A percentile compares a stretch with the other conserved stretches of the same genome.
These are phyloP conservation scores for Hydropsyche tenuis DNA, from an alignment of 1,140 invertebrate genomes.

Conservation along the genomic window DNA sequence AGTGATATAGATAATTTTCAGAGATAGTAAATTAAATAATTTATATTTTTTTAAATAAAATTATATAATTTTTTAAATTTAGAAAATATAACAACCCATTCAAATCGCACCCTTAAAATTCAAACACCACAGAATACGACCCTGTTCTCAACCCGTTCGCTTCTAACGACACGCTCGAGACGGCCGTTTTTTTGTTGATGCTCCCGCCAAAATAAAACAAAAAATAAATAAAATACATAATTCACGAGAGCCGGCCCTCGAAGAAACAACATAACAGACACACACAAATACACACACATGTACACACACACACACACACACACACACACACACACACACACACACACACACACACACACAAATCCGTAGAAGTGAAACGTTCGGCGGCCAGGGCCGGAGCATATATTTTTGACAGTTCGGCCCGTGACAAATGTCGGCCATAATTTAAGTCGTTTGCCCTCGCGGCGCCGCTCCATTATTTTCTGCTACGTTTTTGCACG, in stretches of 20 bases:
- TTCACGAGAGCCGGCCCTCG: conserved; percentile 19
- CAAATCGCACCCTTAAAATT: no score
- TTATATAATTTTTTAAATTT: no score
- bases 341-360: no score
- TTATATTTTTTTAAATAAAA: no score
- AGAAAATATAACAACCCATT: no score
- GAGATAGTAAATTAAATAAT: no score
- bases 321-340: no score
- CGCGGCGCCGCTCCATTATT: conserved; percentile 22
- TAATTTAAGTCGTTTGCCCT: conserved; percentile 32
- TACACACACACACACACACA: no score
- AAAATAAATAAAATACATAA: conserved; percentile 33
- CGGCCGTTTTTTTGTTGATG: conserved; percentile 30
- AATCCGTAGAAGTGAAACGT: conserved; percentile 14
- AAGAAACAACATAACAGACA: no score
- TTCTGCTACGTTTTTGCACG: conserved; percentile 25
- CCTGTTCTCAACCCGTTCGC: conserved; percentile 1
- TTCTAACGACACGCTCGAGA: conserved; percentile 18
- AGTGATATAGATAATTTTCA: no score
- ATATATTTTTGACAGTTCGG: conserved; percentile 37
- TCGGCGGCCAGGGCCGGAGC: conserved; percentile 28
- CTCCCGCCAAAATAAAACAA: not conserved
- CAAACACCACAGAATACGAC: no score
- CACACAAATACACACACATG: no score
- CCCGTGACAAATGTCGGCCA: conserved; percentile 31